A percentile compares a stretch with the other conserved stretches of the same genome.
Evolutionary conservation across 2,888 invertebrate species (phyloP).

Genomic region (Caenorhabditis sulstoni): DNA sequence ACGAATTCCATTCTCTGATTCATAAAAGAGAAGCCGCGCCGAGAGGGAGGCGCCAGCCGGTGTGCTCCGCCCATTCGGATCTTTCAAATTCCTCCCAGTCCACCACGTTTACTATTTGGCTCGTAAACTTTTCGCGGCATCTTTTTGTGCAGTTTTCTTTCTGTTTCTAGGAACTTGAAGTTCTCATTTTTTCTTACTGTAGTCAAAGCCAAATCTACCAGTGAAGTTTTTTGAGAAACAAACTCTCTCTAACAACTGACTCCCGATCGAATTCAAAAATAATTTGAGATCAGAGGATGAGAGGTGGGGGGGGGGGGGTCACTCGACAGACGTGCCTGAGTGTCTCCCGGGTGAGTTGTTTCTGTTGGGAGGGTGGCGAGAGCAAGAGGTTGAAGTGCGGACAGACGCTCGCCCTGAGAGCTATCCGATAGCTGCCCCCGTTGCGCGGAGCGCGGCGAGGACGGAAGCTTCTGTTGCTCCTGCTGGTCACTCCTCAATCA

Average conservation of each 20-base stretch:
- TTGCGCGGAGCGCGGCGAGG: conserved; percentile 26
- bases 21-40: conserved; percentile 21
- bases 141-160: too few relatives aligned
- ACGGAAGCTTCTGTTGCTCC: conserved; percentile 24
- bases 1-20: conserved; percentile 27
- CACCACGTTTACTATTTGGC: conserved; percentile 12
- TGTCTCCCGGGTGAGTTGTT: conserved; percentile 29
- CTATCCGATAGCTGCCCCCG: conserved; percentile 58
- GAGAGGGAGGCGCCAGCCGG: too few relatives aligned
- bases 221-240: too few relatives aligned
- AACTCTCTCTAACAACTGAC: too few relatives aligned
- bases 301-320: background rate
- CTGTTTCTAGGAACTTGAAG: too few relatives aligned
- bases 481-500: conserved; percentile 56
- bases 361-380: conserved; percentile 6
- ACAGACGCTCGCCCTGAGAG: conserved; percentile 35
- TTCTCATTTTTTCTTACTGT: too few relatives aligned
- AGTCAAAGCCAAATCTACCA: too few relatives aligned
- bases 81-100: conserved; percentile 1
- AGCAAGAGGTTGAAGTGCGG: conserved; percentile 51
- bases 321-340: conserved; percentile 10
- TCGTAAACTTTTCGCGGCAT: conserved; percentile 6
- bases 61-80: conserved; percentile 2
- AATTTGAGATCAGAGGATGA: too few relatives aligned
- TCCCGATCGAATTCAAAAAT: too few relatives aligned